Evolutionary conservation across 2,797 vertebrate genomes (phyloP).

Genomic region (Lindbergichthys nudifrons): DNA sequence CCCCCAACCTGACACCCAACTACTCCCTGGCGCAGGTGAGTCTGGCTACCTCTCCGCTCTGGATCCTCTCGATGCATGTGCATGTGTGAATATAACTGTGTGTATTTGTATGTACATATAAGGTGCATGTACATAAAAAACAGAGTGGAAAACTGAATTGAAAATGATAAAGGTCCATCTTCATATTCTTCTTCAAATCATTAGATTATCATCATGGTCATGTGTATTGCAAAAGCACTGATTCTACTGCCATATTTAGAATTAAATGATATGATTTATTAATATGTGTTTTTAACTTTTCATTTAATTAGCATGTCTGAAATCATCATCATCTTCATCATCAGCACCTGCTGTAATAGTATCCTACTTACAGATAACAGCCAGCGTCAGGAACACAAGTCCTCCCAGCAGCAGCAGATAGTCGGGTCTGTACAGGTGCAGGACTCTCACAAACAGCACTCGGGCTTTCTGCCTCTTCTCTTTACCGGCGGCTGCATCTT

Average conservation of each 20-base stretch:
- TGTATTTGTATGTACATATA: too few species aligned
- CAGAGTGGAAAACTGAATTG: too few species aligned
- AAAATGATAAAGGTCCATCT: too few species aligned
- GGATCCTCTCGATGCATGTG: too few species aligned
- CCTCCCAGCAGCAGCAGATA: slow-evolving; percentile 63
- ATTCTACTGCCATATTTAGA: not conserved
- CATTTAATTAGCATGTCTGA: not conserved
- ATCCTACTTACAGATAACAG: slow-evolving; percentile 84
- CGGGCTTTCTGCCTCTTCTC: slow-evolving; percentile 64
- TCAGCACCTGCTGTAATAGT: not conserved
- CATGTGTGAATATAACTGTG: too few species aligned
- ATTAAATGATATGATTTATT: fast-evolving
- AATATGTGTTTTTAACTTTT: too few species aligned
- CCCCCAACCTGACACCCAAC: too few species aligned
- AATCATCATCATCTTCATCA: not conserved
- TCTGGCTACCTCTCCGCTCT: too few species aligned
- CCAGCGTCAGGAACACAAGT: slow-evolving; percentile 80
- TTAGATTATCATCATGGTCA: not conserved
- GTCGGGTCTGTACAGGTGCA: slow-evolving; percentile 77
- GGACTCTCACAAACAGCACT: slow-evolving; percentile 77
- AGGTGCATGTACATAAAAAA: too few species aligned
- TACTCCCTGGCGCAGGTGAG: too few species aligned
- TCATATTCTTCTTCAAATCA: not conserved
- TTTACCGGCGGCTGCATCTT: not conserved
- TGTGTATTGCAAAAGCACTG: not conserved